Conservation (phyloP, 2,888 invertebrate species). For the Brachyptera putata region DNA sequence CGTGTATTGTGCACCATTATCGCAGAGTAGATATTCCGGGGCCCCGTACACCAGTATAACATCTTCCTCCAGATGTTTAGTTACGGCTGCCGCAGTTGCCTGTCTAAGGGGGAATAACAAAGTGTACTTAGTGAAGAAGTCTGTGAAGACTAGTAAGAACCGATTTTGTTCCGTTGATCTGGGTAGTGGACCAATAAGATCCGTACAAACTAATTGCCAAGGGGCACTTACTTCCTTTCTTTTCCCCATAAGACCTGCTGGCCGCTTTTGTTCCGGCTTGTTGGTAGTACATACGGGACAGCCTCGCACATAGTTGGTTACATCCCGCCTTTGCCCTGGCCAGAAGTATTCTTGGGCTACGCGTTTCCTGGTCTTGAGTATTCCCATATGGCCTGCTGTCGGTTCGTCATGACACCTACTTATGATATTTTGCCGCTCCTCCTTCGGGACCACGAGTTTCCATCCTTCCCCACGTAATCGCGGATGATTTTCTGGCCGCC, state of each 20-base stretch:
- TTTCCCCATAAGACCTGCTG: slow-evolving; percentile 35
- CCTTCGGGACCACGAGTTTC: slow-evolving; percentile 33
- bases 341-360: slow-evolving; percentile 35
- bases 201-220: slow-evolving; percentile 33
- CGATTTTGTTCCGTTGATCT: slow-evolving; percentile 4
- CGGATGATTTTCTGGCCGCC: not conserved
- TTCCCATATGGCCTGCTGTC: slow-evolving; percentile 36
- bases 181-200: slow-evolving; percentile 35
- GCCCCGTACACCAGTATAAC: not conserved
- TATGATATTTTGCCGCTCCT: slow-evolving; percentile 24
- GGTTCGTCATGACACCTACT: slow-evolving; percentile 35
- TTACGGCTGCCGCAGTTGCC: not conserved
- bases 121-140: slow-evolving; percentile 1
- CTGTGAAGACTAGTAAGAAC: not conserved
- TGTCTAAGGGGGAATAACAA: not conserved
- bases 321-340: slow-evolving; percentile 37
- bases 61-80: not conserved
- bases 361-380: slow-evolving; percentile 34
- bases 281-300: slow-evolving; percentile 35
- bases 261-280: slow-evolving; percentile 33
- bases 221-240: slow-evolving; percentile 28
- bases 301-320: slow-evolving; percentile 33
- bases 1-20: slow-evolving; percentile 1
- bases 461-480: slow-evolving; percentile 14
- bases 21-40: not conserved